These are phyloP conservation scores for Allygus modestus DNA, from an alignment of 2,888 invertebrate species.

Conservation along the genomic window DNA sequence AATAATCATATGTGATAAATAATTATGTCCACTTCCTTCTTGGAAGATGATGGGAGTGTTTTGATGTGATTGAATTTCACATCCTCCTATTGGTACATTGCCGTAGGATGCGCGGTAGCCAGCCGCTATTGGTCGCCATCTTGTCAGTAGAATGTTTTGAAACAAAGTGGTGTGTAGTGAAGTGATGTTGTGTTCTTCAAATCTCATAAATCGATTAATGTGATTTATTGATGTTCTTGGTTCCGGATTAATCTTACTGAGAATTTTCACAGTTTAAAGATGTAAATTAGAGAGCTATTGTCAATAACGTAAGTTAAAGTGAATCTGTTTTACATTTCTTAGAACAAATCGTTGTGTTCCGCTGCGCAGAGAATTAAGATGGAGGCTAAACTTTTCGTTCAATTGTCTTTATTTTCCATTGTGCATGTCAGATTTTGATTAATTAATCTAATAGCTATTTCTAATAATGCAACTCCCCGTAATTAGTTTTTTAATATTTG, in stretches of 20 bases:
- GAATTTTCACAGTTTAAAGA: conserved; percentile 16
- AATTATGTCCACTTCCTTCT: too few species aligned
- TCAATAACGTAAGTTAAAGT: conserved; percentile 33
- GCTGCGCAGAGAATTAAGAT: conserved; percentile 51
- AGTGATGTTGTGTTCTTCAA: conserved; percentile 48
- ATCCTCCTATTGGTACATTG: conserved; percentile 61
- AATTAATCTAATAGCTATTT: too few species aligned
- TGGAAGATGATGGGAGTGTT: conserved; percentile 47
- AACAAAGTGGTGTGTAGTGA: conserved; percentile 61
- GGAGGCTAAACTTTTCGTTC: conserved; percentile 40
- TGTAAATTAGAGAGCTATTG: conserved; percentile 14
- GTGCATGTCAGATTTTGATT: not conserved
- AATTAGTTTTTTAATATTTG: not conserved
- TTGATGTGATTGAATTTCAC: conserved; percentile 62
- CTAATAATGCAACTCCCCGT: too few species aligned
- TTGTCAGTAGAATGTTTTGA: conserved; percentile 66
- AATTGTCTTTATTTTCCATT: conserved; percentile 50
- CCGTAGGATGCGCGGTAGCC: conserved; percentile 65
- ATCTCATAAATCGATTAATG: conserved; percentile 37
- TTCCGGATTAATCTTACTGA: not conserved
- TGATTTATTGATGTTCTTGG: not conserved
- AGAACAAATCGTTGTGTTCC: conserved; percentile 50
- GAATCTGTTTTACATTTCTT: conserved; percentile 36
- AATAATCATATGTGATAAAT: too few species aligned
- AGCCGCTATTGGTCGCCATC: conserved; percentile 62